These are phyloP conservation scores for Chaetodon trifascialis DNA, from an alignment of 2,113 vertebrate species.

Conservation along the genomic window DNA sequence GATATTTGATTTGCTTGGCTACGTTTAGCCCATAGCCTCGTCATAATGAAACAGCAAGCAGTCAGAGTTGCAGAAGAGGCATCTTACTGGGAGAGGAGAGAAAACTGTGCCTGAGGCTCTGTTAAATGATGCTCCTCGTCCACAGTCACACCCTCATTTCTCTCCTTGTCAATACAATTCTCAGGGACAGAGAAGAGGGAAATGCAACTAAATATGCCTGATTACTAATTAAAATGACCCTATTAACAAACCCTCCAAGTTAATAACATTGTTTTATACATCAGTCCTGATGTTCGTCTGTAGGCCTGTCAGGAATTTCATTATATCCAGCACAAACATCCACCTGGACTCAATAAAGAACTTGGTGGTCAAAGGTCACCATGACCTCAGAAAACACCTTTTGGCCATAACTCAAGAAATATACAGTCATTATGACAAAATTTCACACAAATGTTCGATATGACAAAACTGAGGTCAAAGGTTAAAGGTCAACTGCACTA, in stretches of 20 bases:
- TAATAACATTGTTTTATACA: background rate
- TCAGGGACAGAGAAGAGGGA: conserved; percentile 54
- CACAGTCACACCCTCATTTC: conserved; percentile 82
- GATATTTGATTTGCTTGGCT: conserved; percentile 87
- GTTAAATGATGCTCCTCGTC: conserved; percentile 83
- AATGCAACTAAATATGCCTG: conserved; percentile 58
- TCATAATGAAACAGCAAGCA: conserved; percentile 87
- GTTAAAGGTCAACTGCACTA: no score
- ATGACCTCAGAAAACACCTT: no score
- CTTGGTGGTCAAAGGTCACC: no score
- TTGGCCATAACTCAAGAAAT: no score
- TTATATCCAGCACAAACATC: no score
- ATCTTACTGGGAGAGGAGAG: conserved; percentile 79
- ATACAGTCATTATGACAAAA: no score
- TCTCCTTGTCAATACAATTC: conserved; percentile 81
- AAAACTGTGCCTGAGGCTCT: conserved; percentile 74
- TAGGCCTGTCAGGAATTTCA: no score
- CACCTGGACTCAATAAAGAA: no score
- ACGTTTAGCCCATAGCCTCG: conserved; percentile 85
- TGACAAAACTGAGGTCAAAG: no score
- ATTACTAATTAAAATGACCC: conserved; percentile 47
- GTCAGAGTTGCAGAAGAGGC: conserved; percentile 79
- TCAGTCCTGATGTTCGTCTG: background rate
- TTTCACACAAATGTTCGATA: no score
- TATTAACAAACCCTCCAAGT: conserved; percentile 27